phyloP scores from a whole-genome alignment of 2,797 vertebrate genomes.

The Columba guinea region DNA sequence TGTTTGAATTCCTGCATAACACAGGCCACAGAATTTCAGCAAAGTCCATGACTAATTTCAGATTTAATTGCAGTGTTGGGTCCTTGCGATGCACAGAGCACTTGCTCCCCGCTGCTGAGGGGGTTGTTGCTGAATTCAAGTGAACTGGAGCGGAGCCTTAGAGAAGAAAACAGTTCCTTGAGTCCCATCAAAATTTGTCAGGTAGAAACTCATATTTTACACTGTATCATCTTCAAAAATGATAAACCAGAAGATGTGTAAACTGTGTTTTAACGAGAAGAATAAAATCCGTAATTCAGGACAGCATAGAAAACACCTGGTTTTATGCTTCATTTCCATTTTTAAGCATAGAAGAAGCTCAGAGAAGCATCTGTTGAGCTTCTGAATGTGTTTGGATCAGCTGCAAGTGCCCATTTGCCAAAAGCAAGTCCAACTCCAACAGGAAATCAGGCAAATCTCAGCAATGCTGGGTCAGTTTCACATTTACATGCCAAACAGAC shows the following conservation, averaged over 20 bases:
- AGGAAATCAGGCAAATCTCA: neutral
- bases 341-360: neutral
- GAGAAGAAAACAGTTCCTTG: neutral
- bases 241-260: neutral
- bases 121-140: neutral
- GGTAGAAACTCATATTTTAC: neutral
- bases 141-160: neutral
- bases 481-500: neutral
- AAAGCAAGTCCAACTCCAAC: neutral
- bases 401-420: neutral
- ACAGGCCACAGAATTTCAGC: neutral
- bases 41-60: neutral
- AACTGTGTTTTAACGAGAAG: neutral
- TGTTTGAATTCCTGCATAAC: neutral
- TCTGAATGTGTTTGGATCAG: constrained; percentile 20
- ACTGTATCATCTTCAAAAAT: neutral
- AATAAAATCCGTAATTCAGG: neutral
- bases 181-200: neutral
- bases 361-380: constrained; percentile 40
- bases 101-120: neutral
- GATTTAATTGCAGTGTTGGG: neutral
- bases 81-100: neutral
- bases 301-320: neutral
- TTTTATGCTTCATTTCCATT: neutral
- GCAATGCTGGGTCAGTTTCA: neutral